Evolutionary conservation across 2,113 vertebrate species (phyloP).

Genomic region (Meleagris gallopavo): DNA sequence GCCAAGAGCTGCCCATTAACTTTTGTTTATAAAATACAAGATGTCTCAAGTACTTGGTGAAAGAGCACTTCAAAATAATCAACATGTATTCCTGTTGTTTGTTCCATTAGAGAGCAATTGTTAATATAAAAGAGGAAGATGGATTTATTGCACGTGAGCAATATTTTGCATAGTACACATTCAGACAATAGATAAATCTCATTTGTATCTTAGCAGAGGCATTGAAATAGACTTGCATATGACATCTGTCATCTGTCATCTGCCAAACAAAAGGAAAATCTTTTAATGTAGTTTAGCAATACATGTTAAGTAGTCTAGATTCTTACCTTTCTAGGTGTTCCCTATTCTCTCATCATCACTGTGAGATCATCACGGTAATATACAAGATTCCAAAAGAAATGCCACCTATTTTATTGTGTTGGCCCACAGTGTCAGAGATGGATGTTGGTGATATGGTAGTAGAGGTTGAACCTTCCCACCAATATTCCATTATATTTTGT

Average conservation of each 20-base stretch:
- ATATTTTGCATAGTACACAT: background rate
- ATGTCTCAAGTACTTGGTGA: background rate
- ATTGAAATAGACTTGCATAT: background rate
- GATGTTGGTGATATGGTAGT: no score
- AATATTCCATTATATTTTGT: no score
- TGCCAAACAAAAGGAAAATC: background rate
- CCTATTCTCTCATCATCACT: background rate
- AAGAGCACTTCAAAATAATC: background rate
- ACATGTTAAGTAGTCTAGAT: background rate
- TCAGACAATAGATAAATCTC: background rate
- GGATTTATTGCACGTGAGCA: background rate
- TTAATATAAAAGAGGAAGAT: background rate
- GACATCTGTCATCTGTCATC: background rate
- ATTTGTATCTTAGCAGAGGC: background rate
- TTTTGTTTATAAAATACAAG: background rate
- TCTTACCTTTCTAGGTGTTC: background rate
- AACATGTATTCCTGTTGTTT: background rate
- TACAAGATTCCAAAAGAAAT: no score
- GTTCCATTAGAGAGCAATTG: background rate
- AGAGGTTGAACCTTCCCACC: no score
- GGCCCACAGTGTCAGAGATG: no score
- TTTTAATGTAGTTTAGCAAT: background rate
- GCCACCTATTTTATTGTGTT: no score
- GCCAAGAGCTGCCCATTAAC: background rate
- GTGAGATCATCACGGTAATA: background rate